A percentile compares a stretch with the other conserved stretches of the same genome.
Conservation (phyloP, 35 echinoderm and acorn worm species). For the Anneissia japonica region DNA sequence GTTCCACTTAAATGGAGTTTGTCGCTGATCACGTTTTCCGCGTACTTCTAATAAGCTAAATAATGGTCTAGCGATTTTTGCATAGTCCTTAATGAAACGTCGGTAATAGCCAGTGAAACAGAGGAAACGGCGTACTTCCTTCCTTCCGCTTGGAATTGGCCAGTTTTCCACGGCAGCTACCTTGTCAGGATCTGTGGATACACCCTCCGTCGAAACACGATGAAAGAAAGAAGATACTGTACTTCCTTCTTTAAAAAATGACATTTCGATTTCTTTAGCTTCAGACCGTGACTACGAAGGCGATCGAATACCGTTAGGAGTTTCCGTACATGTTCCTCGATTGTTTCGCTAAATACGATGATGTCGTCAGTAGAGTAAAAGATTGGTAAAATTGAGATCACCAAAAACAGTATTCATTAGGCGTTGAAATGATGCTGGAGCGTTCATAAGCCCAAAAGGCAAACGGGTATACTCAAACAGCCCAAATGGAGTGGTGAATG, state of each 20-base stretch:
- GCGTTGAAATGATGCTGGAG: conserved; percentile 58
- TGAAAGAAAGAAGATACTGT: conserved; percentile 43
- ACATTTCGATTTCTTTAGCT: conserved; percentile 57
- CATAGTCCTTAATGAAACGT: conserved; percentile 44
- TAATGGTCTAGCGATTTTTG: conserved; percentile 47
- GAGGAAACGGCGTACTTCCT: conserved; percentile 45
- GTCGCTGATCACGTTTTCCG: background rate
- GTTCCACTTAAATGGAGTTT: conserved; percentile 23
- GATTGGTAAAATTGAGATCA: conserved; percentile 32
- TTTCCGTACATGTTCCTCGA: conserved; percentile 28
- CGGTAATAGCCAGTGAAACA: conserved; percentile 59
- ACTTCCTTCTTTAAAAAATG: conserved; percentile 47
- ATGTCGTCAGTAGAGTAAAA: conserved; percentile 66
- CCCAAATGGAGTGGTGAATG: conserved; percentile 60
- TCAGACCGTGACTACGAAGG: conserved; percentile 42
- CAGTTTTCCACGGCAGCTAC: conserved; percentile 29
- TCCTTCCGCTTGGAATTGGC: conserved; percentile 4
- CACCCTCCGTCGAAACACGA: conserved; percentile 41
- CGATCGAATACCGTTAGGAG: conserved; percentile 35
- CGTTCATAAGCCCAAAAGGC: conserved; percentile 60
- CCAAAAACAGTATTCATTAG: conserved; percentile 62
- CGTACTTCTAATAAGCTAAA: conserved; percentile 19
- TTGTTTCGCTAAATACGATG: conserved; percentile 32
- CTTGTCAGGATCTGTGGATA: conserved; percentile 58
- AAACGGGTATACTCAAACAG: conserved; percentile 61